These are phyloP conservation scores for Polypterus bichir DNA, from an alignment of 2,113 vertebrate genomes.

Conservation along the genomic window DNA sequence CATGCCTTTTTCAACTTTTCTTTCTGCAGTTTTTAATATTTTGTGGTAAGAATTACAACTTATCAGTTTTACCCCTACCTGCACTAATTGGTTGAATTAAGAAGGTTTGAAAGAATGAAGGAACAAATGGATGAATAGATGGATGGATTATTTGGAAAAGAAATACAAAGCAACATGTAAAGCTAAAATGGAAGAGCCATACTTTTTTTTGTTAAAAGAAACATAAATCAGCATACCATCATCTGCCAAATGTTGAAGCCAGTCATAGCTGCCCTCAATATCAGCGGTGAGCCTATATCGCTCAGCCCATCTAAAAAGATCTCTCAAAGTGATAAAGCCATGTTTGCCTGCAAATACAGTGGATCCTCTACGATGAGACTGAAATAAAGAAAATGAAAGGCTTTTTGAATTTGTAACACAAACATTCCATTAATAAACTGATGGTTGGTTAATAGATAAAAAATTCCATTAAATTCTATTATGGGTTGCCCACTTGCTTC, in stretches of 20 bases:
- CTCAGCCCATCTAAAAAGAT: conserved; percentile 93
- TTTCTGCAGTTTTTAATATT: no score
- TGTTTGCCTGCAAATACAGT: conserved; percentile 94
- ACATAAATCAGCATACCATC: conserved; percentile 55
- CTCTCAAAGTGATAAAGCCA: conserved; percentile 86
- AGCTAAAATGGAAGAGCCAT: no score
- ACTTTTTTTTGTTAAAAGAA: no score
- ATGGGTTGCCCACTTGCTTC: neutral
- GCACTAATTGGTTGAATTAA: no score
- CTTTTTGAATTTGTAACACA: conserved; percentile 3
- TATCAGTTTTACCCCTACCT: no score
- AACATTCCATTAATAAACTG: neutral
- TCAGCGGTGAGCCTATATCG: conserved; percentile 77
- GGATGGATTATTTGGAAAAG: no score
- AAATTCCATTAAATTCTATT: neutral
- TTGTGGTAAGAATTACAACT: no score
- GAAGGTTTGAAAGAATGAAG: no score
- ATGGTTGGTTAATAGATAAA: neutral
- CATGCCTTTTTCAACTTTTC: no score
- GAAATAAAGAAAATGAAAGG: neutral
- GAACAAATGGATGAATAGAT: no score
- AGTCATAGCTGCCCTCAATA: conserved; percentile 63
- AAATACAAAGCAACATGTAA: no score
- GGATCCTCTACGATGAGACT: conserved; percentile 83
- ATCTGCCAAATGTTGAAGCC: conserved; percentile 90